A percentile compares a stretch with the other conserved stretches of the same genome.
phyloP scores from a whole-genome alignment of 2,113 vertebrate genomes.

The Paracanthobrama guichenoti region DNA sequence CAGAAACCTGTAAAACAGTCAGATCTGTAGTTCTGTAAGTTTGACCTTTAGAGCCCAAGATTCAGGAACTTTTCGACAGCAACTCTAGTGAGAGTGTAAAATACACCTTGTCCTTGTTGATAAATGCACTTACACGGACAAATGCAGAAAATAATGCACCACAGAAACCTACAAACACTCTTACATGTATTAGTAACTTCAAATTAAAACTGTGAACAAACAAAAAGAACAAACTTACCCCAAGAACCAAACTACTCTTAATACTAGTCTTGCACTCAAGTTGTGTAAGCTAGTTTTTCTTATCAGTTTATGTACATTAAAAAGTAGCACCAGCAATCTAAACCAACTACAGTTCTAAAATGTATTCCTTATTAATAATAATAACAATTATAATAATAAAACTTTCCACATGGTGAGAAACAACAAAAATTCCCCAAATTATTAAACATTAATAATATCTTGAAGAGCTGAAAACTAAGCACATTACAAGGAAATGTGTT shows the following conservation, averaged over 20 bases:
- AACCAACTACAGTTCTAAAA: neutral
- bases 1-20: neutral
- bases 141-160: neutral
- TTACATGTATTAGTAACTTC: neutral
- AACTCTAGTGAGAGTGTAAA: neutral
- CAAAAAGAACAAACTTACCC: neutral
- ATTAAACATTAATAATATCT: conserved; percentile 18
- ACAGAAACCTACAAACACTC: neutral
- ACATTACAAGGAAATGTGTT: conserved; percentile 13
- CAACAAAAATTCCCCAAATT: neutral
- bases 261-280: neutral
- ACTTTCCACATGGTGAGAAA: neutral
- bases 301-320: neutral
- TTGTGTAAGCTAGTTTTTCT: neutral
- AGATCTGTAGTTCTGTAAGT: neutral
- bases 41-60: neutral
- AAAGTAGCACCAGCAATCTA: neutral
- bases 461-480: neutral
- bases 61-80: neutral
- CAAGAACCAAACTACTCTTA: neutral
- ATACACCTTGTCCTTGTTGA: neutral
- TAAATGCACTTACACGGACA: neutral
- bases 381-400: neutral
- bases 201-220: neutral
- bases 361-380: neutral